Evolutionary conservation across 64 coral and sea anemone species (phyloP).

Genomic region (Montipora cactus): DNA sequence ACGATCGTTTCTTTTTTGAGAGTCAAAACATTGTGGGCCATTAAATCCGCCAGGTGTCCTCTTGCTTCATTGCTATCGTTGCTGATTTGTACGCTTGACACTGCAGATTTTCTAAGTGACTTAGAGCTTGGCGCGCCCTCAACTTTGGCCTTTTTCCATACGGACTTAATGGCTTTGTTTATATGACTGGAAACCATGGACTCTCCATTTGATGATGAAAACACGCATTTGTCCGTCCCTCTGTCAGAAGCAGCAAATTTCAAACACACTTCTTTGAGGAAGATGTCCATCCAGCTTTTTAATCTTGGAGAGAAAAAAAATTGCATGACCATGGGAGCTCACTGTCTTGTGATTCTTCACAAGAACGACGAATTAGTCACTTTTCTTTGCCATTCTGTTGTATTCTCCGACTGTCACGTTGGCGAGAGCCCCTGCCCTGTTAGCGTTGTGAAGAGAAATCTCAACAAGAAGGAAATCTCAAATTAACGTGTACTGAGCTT

Average conservation of each 20-base stretch:
- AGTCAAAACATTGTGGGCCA: constrained; percentile 53
- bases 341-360: constrained; percentile 65
- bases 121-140: not conserved
- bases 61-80: not conserved
- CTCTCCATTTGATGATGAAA: constrained; percentile 47
- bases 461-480: constrained; percentile 52
- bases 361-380: constrained; percentile 23
- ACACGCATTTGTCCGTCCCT: constrained; percentile 25
- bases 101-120: not conserved
- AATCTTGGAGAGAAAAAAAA: constrained; percentile 43
- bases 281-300: constrained; percentile 60
- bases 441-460: constrained; percentile 64
- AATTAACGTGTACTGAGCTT: constrained; percentile 47
- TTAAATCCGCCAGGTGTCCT: constrained; percentile 14
- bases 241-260: not conserved
- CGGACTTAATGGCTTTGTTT: constrained; percentile 51
- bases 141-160: constrained; percentile 51
- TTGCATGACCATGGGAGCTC: constrained; percentile 42
- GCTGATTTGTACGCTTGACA: not conserved
- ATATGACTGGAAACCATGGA: constrained; percentile 43
- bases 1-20: too few relatives aligned
- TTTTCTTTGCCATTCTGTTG: constrained; percentile 37
- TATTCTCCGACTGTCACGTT: constrained; percentile 58
- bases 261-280: constrained; percentile 50
- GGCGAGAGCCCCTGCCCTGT: constrained; percentile 39